These are phyloP conservation scores for Squalus acanthias DNA, from an alignment of 2,797 vertebrate genomes.

Conservation along the genomic window DNA sequence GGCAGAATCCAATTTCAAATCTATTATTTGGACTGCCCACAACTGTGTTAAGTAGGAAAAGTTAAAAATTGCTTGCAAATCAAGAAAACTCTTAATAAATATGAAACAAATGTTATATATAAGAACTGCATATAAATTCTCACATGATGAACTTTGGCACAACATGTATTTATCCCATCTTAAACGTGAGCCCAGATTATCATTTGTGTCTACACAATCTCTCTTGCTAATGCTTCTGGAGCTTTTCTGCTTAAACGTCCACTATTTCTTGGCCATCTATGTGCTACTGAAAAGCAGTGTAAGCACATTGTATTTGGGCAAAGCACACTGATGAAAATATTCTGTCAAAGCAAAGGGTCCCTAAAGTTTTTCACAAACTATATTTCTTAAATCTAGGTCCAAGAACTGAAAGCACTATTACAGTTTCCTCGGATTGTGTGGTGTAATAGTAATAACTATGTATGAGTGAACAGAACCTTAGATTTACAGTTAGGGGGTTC, in stretches of 20 bases:
- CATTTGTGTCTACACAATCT: neutral
- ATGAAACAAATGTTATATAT: neutral
- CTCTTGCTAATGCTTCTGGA: neutral
- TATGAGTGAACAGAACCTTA: neutral
- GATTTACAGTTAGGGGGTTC: neutral
- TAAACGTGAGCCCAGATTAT: neutral
- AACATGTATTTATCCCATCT: neutral
- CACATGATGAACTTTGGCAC: neutral
- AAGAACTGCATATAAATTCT: neutral
- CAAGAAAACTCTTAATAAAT: neutral
- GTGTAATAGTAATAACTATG: neutral
- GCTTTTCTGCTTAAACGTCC: neutral
- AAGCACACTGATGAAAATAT: slow-evolving; percentile 3
- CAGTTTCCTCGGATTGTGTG: neutral
- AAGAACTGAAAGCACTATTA: neutral
- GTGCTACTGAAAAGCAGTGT: neutral
- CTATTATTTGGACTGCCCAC: neutral
- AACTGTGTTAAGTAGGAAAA: neutral
- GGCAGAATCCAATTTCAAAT: neutral
- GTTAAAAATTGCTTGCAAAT: neutral
- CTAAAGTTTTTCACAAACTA: neutral
- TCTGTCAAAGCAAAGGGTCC: slow-evolving; percentile 15
- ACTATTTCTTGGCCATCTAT: slow-evolving; percentile 8
- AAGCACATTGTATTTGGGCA: neutral
- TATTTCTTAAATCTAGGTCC: neutral